Percentiles rank a stretch among this genome's conserved stretches.
These are phyloP conservation scores for Lepus americanus DNA, from an alignment of 2,113 vertebrate genomes.

Conservation along the genomic window DNA sequence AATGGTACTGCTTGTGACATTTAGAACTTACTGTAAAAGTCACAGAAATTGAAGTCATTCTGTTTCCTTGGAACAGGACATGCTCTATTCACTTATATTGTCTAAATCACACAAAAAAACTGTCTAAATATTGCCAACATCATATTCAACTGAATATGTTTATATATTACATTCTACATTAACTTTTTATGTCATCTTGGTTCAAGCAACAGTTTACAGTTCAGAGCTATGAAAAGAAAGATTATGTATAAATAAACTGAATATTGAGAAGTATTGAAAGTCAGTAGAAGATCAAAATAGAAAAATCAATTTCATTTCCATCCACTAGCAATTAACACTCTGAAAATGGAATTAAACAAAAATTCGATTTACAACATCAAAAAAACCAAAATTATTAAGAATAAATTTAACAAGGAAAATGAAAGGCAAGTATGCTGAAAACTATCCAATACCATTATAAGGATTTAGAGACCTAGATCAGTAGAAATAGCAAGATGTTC, in stretches of 20 bases:
- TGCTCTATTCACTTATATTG: not conserved
- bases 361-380: not conserved
- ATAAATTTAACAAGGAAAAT: not conserved
- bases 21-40: not conserved
- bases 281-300: not conserved
- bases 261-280: not conserved
- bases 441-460: not conserved
- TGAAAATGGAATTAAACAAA: not conserved
- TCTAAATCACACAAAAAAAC: not conserved
- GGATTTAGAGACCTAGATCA: not conserved
- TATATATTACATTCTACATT: not conserved
- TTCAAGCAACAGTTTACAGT: not conserved
- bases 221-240: not conserved
- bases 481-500: not conserved
- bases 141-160: not conserved
- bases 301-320: not conserved
- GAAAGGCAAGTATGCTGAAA: not conserved
- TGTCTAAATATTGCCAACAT: not conserved
- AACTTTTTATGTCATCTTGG: not conserved
- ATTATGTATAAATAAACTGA: not conserved
- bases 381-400: not conserved
- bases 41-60: slow-evolving; percentile 12
- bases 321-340: not conserved
- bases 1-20: not conserved
- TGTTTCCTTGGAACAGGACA: not conserved